Evolutionary conservation across 2,797 vertebrate species (phyloP).

Genomic region (Hypotaenidia okinawae): DNA sequence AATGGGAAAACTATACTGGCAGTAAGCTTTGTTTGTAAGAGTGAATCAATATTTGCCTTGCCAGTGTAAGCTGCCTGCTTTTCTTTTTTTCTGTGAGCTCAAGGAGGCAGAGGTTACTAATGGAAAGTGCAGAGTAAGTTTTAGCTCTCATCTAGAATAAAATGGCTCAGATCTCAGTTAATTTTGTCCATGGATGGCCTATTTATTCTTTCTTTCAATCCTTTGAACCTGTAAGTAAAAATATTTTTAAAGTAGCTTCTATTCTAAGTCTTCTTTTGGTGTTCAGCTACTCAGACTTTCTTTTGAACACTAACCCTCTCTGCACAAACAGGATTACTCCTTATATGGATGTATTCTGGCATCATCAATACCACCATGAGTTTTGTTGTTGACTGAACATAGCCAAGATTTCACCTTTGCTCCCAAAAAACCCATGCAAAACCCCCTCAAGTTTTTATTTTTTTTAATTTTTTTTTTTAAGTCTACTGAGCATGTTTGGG

Average conservation of each 20-base stretch:
- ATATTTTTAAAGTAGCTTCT: constrained; percentile 15
- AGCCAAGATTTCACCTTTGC: neutral
- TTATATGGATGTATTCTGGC: neutral
- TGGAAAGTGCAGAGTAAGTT: neutral
- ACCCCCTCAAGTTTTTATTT: neutral
- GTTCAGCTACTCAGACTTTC: neutral
- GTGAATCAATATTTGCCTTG: neutral
- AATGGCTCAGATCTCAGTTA: neutral
- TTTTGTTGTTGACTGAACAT: neutral
- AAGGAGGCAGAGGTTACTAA: neutral
- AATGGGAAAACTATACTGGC: neutral
- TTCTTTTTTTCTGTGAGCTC: neutral
- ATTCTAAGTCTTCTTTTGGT: constrained; percentile 4
- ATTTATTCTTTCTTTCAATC: neutral
- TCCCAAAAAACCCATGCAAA: neutral
- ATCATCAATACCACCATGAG: neutral
- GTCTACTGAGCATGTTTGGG: neutral
- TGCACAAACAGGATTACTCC: neutral
- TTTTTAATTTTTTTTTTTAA: neutral
- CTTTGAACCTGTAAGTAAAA: neutral
- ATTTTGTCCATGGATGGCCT: neutral
- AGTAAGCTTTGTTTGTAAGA: neutral
- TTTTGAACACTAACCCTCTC: neutral
- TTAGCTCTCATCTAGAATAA: neutral
- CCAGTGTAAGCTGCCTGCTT: neutral